Conservation (phyloP, 1,140 invertebrate genomes). For the Drosophila burlai region DNA sequence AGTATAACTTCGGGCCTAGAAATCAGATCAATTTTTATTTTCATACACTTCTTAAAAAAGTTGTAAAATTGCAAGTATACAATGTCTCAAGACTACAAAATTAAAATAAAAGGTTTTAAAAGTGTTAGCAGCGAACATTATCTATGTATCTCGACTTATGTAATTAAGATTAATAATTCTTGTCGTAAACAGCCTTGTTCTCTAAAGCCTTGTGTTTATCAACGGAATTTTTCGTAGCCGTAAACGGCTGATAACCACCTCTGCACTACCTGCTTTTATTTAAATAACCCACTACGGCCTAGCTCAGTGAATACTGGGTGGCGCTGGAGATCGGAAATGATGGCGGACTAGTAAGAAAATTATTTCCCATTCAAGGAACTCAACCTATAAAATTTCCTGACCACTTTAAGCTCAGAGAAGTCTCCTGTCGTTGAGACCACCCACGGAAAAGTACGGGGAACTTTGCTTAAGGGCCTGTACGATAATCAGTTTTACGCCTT, state of each 20-base stretch:
- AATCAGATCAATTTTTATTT: background rate
- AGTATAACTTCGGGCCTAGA: background rate
- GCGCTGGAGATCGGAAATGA: background rate
- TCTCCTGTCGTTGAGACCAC: constrained; percentile 47
- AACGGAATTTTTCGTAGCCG: background rate
- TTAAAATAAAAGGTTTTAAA: background rate
- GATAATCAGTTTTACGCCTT: constrained; percentile 70
- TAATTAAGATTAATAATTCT: background rate
- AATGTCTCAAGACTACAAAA: background rate
- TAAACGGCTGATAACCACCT: background rate
- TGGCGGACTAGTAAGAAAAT: constrained; percentile 5
- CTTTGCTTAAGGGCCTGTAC: constrained; percentile 35
- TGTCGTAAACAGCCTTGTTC: background rate
- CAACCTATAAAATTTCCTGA: no score
- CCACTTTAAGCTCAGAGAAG: background rate
- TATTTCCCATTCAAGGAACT: no score
- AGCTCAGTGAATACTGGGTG: background rate
- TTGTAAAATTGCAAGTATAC: background rate
- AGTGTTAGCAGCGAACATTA: no score
- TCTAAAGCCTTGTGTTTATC: background rate
- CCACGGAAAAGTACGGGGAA: constrained; percentile 62
- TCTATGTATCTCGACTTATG: background rate
- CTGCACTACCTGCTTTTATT: background rate
- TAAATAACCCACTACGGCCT: no score
- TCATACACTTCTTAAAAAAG: background rate